A percentile compares a stretch with the other conserved stretches of the same genome.
These are phyloP conservation scores for Poeciliopsis gracilis DNA, from an alignment of 2,797 vertebrate genomes.

Conservation along the genomic window DNA sequence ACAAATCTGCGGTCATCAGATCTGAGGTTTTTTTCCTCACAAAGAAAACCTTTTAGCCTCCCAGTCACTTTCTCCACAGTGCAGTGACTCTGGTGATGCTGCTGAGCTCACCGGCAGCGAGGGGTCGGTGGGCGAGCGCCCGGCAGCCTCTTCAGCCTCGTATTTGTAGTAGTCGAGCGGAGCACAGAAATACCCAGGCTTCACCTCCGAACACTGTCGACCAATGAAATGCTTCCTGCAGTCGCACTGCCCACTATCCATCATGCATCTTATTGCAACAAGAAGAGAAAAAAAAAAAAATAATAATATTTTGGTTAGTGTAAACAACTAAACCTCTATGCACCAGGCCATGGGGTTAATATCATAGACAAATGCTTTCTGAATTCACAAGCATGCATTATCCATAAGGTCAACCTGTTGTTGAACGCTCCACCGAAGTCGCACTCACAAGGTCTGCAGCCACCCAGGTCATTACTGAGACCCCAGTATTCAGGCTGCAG, in stretches of 20 bases:
- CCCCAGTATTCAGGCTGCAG: slow-evolving; percentile 89
- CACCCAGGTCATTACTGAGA: slow-evolving; percentile 84
- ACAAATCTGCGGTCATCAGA: not conserved
- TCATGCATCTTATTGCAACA: slow-evolving; percentile 79
- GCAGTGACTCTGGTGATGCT: not conserved
- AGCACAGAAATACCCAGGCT: slow-evolving; percentile 89
- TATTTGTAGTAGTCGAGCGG: slow-evolving; percentile 87
- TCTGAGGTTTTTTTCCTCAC: not conserved
- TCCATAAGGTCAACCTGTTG: slow-evolving; percentile 77
- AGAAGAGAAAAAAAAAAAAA: slow-evolving; percentile 2
- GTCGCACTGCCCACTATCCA: slow-evolving; percentile 85
- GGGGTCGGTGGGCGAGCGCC: slow-evolving; percentile 75
- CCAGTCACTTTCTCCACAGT: not conserved
- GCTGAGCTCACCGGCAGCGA: slow-evolving; percentile 79
- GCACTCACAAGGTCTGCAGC: slow-evolving; percentile 87
- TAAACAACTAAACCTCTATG: not conserved
- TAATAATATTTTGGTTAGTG: not conserved
- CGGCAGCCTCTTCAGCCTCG: slow-evolving; percentile 81
- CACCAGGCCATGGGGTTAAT: not conserved
- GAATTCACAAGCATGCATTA: not conserved
- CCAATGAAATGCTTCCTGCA: slow-evolving; percentile 85
- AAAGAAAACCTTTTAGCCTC: not conserved
- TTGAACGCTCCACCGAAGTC: slow-evolving; percentile 89
- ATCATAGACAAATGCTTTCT: not conserved
- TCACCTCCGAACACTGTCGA: slow-evolving; percentile 85